These are phyloP conservation scores for Parnassius mnemosyne DNA, from an alignment of 2,888 invertebrate genomes.

Conservation along the genomic window DNA sequence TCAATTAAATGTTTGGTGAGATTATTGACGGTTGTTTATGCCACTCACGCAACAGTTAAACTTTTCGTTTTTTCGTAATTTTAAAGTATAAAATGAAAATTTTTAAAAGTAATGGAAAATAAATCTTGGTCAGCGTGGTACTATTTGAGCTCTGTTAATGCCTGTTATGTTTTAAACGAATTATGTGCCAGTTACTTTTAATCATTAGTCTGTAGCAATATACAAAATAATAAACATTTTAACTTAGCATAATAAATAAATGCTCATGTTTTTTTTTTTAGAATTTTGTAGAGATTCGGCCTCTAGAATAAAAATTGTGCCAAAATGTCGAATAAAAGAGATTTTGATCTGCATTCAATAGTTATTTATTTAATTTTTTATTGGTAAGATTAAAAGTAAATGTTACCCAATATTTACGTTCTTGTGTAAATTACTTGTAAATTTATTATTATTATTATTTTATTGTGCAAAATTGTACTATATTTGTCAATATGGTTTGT, in stretches of 20 bases:
- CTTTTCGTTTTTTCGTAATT: no score
- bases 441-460: constrained; percentile 46
- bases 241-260: constrained; percentile 43
- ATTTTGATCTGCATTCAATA: constrained; percentile 16
- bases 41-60: no score
- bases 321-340: constrained; percentile 44
- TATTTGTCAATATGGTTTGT: constrained; percentile 37
- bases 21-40: no score
- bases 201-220: constrained; percentile 38
- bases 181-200: constrained; percentile 74
- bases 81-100: no score
- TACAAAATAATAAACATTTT: constrained; percentile 30
- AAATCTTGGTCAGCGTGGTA: neutral
- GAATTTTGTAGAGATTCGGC: constrained; percentile 36
- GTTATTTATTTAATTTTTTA: constrained; percentile 49
- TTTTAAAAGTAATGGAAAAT: neutral
- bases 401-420: constrained; percentile 59
- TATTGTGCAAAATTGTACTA: constrained; percentile 53
- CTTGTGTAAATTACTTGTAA: constrained; percentile 59
- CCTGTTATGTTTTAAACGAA: constrained; percentile 50
- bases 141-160: neutral
- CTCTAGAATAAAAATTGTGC: constrained; percentile 58
- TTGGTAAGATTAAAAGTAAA: constrained; percentile 29
- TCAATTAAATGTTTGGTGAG: no score
- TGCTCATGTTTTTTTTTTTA: constrained; percentile 58